These are phyloP conservation scores for Cantharis rustica DNA, from an alignment of 2,888 invertebrate genomes.

Conservation along the genomic window DNA sequence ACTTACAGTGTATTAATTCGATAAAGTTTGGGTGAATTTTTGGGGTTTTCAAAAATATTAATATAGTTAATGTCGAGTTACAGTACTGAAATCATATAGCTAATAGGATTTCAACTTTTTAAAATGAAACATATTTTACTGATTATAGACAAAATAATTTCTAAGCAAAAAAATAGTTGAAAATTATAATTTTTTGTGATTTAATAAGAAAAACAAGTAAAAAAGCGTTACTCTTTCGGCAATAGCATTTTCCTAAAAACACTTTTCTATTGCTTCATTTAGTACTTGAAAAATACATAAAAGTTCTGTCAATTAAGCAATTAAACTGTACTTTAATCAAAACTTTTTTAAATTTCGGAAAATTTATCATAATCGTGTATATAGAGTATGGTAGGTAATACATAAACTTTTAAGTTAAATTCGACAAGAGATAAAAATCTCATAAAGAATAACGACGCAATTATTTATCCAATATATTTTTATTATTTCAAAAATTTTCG, in stretches of 20 bases:
- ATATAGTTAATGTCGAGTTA: no score
- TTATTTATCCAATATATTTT: slow-evolving; percentile 21
- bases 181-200: no score
- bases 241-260: neutral
- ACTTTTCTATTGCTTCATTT: neutral
- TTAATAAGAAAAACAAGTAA: neutral
- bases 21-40: no score
- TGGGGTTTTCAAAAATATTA: no score
- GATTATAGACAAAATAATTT: neutral
- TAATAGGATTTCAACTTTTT: no score
- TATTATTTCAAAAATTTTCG: slow-evolving; percentile 7
- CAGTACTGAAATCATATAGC: no score
- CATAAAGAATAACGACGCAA: slow-evolving; percentile 16
- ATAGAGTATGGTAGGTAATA: neutral
- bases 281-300: neutral
- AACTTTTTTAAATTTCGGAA: neutral
- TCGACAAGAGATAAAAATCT: slow-evolving; percentile 6
- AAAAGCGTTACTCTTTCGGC: neutral
- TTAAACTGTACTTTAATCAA: neutral
- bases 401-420: neutral
- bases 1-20: no score
- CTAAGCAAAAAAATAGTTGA: neutral
- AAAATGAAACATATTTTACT: no score
- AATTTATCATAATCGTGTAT: neutral
- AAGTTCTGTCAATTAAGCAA: neutral